Evolutionary conservation across 2,113 vertebrate species (phyloP).

Genomic region (Tautogolabrus adspersus): DNA sequence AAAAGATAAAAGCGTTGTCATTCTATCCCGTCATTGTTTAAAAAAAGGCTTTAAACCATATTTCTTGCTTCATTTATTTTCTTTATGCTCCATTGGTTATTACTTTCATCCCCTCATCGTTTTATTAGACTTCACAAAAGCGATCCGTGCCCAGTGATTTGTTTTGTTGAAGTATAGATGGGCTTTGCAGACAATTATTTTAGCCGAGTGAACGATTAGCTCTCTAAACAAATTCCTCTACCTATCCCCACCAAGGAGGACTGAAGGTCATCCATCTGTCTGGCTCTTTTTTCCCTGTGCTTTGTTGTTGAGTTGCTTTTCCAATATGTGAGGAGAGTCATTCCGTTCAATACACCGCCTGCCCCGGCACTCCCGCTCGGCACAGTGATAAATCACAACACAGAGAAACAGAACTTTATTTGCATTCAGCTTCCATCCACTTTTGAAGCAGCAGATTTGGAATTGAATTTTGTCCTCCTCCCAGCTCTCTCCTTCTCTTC

Average conservation of each 20-base stretch:
- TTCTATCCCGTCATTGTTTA: slow-evolving; percentile 14
- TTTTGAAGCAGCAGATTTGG: slow-evolving; percentile 78
- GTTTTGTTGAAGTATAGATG: slow-evolving; percentile 49
- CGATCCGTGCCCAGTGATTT: slow-evolving; percentile 19
- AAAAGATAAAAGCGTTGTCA: slow-evolving; percentile 41
- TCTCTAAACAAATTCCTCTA: slow-evolving; percentile 76
- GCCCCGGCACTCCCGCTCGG: slow-evolving; percentile 66
- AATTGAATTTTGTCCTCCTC: slow-evolving; percentile 72
- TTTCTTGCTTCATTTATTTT: slow-evolving; percentile 43
- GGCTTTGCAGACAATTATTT: slow-evolving; percentile 65
- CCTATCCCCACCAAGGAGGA: slow-evolving; percentile 71
- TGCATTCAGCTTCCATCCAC: slow-evolving; percentile 79
- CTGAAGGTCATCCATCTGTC: slow-evolving; percentile 82
- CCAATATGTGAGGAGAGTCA: slow-evolving; percentile 76
- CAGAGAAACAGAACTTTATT: slow-evolving; percentile 80
- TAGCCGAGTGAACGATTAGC: slow-evolving; percentile 71
- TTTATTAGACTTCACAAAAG: slow-evolving; percentile 50
- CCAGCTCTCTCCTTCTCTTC: slow-evolving; percentile 59
- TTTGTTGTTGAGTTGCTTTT: slow-evolving; percentile 80
- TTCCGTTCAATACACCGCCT: slow-evolving; percentile 77
- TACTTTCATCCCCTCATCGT: slow-evolving; percentile 38
- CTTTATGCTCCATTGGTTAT: slow-evolving; percentile 39
- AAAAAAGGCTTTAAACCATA: slow-evolving; percentile 23
- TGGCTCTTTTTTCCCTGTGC: slow-evolving; percentile 67
- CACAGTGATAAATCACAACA: slow-evolving; percentile 82